Evolutionary conservation across 2,888 invertebrate genomes (phyloP).

Genomic region (Drosophila prostipennis): DNA sequence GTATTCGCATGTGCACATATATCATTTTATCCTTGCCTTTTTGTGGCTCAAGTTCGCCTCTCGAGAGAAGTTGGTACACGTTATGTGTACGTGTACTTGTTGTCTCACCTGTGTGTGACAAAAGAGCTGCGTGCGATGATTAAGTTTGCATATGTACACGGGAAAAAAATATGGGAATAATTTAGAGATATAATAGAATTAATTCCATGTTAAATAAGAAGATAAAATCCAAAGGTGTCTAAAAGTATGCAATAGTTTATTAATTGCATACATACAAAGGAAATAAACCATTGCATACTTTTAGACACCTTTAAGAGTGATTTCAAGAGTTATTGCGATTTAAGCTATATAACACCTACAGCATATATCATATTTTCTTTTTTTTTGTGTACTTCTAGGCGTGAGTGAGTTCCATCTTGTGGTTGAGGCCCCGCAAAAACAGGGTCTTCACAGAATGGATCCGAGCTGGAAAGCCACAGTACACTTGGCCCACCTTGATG

Average conservation of each 20-base stretch:
- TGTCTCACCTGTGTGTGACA: slow-evolving; percentile 70
- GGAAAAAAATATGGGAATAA: no score
- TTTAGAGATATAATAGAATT: no score
- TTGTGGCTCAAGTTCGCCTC: slow-evolving; percentile 35
- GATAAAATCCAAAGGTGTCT: no score
- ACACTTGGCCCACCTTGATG: slow-evolving; percentile 43
- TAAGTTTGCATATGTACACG: slow-evolving; percentile 52
- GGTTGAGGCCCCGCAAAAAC: slow-evolving; percentile 34
- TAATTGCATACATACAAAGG: no score
- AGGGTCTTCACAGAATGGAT: slow-evolving; percentile 1
- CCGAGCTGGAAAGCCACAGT: slow-evolving; percentile 33
- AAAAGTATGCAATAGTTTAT: no score
- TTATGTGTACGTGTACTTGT: slow-evolving; percentile 60
- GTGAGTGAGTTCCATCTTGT: slow-evolving; percentile 22
- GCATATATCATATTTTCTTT: not conserved
- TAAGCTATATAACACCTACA: no score
- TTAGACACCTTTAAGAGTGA: no score
- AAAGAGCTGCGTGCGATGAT: slow-evolving; percentile 59
- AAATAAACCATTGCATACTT: no score
- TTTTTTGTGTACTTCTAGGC: slow-evolving; percentile 1
- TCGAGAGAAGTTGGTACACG: slow-evolving; percentile 51
- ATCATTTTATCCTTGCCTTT: not conserved
- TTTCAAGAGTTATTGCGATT: no score
- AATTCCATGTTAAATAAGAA: no score
- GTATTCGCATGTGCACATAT: slow-evolving; percentile 1